Evolutionary conservation across 2,888 invertebrate genomes (phyloP), one percentile per base, ranked within the genome.

Genomic region (Kuschelorhynchus macadamiae): DNA sequence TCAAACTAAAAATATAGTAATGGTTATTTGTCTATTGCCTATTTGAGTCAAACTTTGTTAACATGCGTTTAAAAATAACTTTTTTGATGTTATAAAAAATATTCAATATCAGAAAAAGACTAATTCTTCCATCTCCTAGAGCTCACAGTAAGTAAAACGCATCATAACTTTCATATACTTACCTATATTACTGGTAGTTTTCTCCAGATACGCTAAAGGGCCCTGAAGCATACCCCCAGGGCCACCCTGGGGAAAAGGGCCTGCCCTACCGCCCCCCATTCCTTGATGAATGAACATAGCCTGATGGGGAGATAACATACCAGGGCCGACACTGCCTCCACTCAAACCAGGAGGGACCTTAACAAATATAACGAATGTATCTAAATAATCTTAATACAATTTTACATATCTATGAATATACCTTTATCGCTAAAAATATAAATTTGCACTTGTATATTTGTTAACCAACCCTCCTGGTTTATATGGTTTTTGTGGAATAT

Each of bases 101-200:
- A n/a, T n/a, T n/a, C n/a, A n/a, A n/a, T n/a, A n/a, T n/a, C n/a
- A n/a, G n/a, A n/a, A n/a, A n/a, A n/a, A n/a, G n/a, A n/a, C n/a
- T n/a, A n/a, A n/a, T n/a, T n/a, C n/a, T n/a, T n/a, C n/a, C n/a
- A n/a, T n/a, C n/a, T n/a, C n/a, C n/a, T n/a, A n/a, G n/a, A n/a
- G n/a, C n/a, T n/a, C n/a, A n/a, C n/a, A n/a, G n/a, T n/a, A n/a
- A n/a, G n/a, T n/a, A n/a, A n/a, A n/a, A n/a, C n/a, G n/a, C n/a
- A n/a, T n/a, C n/a, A n/a, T n/a, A n/a, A n/a, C n/a, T n/a, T n/a
- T n/a, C n/a, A n/a, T 8, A 62, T 60, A 62, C 66, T 71, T 82
- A 88, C 89, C 95, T 88, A 95, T 95, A 85, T 94, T 95, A 85
- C 94, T 94, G 78, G 95, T 93, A 72, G 94, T 94, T 86, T 95